These are phyloP conservation scores for Brachionus sp. DNA, from an alignment of 1,140 invertebrate species.

Conservation along the genomic window DNA sequence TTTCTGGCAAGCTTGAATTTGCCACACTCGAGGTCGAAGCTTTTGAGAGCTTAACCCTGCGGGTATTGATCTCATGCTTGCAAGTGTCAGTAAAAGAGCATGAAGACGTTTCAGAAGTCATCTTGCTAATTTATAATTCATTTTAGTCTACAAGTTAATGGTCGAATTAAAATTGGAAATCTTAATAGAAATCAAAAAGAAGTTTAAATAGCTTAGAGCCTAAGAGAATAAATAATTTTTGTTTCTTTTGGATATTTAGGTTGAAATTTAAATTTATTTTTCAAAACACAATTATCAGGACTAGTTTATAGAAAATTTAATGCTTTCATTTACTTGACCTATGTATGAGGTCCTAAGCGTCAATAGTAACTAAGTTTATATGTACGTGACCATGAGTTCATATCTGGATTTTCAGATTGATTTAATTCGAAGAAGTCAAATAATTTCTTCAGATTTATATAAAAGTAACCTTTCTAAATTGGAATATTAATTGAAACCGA, in stretches of 20 bases:
- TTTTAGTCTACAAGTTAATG: background rate
- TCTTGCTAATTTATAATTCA: background rate
- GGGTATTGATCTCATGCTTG: background rate
- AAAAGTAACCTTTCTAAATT: background rate
- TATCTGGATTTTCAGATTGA: background rate
- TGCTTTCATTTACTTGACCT: conserved; percentile 29
- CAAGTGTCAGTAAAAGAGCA: background rate
- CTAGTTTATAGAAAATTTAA: background rate
- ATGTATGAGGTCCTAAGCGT: background rate
- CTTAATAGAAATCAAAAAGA: background rate
- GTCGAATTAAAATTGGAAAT: background rate
- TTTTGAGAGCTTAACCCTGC: background rate
- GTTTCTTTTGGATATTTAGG: conserved; percentile 7
- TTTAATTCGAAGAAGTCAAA: background rate
- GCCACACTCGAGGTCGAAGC: background rate
- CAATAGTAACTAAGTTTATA: conserved; percentile 32
- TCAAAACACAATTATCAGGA: conserved; percentile 1
- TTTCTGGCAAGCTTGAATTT: background rate
- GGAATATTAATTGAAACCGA: background rate
- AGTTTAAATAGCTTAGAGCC: background rate
- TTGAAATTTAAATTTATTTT: conserved; percentile 40
- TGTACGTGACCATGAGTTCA: conserved; percentile 21
- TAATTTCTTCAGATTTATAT: background rate
- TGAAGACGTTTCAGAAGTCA: background rate
- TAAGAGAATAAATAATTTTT: background rate